Evolutionary conservation across 2,113 vertebrate species (phyloP).

Genomic region (Irena cyanogastra): DNA sequence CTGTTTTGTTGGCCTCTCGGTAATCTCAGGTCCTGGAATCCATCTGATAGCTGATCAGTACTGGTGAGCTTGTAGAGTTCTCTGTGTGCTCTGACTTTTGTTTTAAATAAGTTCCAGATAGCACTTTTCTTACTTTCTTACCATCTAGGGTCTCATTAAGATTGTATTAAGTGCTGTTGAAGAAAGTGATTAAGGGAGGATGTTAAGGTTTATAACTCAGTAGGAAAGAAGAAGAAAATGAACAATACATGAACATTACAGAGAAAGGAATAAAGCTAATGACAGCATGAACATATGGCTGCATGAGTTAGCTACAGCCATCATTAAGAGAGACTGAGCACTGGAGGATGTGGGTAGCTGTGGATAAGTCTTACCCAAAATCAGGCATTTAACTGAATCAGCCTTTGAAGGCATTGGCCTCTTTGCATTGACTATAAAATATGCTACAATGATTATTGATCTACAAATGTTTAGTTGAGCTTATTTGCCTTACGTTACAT

Average conservation of each 20-base stretch:
- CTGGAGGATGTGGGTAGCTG: not conserved
- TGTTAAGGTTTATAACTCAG: not conserved
- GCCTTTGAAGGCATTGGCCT: not conserved
- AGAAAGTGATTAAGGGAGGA: not conserved
- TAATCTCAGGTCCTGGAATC: not conserved
- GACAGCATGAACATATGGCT: not conserved
- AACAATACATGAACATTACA: not conserved
- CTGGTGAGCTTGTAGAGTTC: not conserved
- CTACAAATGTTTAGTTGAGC: not conserved
- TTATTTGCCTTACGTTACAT: not conserved
- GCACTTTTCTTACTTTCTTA: not conserved
- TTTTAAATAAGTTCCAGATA: not conserved
- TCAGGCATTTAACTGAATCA: not conserved
- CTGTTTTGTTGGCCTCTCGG: not conserved
- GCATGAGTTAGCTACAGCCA: not conserved
- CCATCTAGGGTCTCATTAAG: not conserved
- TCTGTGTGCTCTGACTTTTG: not conserved
- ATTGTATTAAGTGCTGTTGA: not conserved
- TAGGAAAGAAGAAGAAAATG: not conserved
- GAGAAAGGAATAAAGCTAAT: not conserved
- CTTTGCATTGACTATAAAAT: not conserved
- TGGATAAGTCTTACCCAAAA: not conserved
- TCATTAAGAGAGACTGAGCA: not conserved
- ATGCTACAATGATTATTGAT: not conserved
- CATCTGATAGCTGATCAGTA: rapidly evolving